A percentile compares a stretch with the other conserved stretches of the same genome.
Evolutionary conservation across 2,797 vertebrate genomes (phyloP).

Genomic region (Lagorchestes hirsutus): DNA sequence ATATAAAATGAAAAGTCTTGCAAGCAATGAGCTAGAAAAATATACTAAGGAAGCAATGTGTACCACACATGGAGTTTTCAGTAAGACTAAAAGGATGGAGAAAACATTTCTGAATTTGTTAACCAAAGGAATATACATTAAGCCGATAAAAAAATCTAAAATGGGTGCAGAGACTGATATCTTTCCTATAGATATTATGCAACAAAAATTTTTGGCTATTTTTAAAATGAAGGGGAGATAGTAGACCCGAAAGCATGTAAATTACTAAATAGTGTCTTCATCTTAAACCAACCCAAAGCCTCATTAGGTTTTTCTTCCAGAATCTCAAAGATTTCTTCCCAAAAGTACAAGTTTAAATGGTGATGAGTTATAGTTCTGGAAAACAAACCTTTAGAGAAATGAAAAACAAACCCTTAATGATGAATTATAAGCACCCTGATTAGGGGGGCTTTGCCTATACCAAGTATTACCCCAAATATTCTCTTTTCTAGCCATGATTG

Average conservation of each 20-base stretch:
- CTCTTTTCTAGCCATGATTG: neutral
- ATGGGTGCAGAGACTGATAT: neutral
- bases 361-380: neutral
- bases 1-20: constrained; percentile 4
- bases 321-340: neutral
- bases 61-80: neutral
- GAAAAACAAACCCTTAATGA: neutral
- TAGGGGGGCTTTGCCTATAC: neutral
- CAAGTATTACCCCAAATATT: neutral
- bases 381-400: neutral
- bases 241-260: neutral
- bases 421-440: neutral
- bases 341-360: neutral
- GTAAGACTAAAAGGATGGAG: neutral
- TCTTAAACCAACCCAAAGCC: neutral
- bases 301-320: neutral
- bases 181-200: neutral
- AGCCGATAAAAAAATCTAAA: neutral
- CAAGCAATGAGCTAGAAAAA: constrained; percentile 2
- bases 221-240: neutral
- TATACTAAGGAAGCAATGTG: neutral
- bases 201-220: neutral
- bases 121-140: neutral
- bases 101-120: neutral
- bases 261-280: neutral